Percentiles rank a stretch among this genome's conserved stretches.
Conservation (phyloP, 1,140 invertebrate genomes). For the Druon quercuslanigerum region DNA sequence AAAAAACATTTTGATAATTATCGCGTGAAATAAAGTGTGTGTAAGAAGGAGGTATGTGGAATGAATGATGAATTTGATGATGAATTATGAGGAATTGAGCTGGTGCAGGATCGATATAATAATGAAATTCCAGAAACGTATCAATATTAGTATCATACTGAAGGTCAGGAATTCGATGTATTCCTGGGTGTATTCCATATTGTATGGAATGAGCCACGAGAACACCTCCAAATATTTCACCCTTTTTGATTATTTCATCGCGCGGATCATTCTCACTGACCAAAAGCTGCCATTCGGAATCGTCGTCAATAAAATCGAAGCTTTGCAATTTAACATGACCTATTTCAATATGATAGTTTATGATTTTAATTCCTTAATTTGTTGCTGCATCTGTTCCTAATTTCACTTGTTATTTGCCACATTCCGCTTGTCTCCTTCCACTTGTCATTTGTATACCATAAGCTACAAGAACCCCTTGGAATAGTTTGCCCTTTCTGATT, state of each 20-base stretch:
- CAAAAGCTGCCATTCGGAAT: background rate
- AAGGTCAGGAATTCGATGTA: background rate
- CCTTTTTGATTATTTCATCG: background rate
- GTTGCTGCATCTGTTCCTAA: too few relatives aligned
- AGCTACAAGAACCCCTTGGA: background rate
- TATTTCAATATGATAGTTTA: background rate
- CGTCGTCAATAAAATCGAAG: background rate
- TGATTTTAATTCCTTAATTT: background rate
- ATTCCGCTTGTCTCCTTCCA: too few relatives aligned
- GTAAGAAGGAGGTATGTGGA: background rate
- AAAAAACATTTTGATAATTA: too few relatives aligned
- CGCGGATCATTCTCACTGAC: background rate
- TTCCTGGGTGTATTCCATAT: background rate
- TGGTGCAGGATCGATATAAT: slow-evolving; percentile 5
- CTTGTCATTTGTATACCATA: background rate
- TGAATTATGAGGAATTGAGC: slow-evolving; percentile 7
- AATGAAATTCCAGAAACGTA: slow-evolving; percentile 26
- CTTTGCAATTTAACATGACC: background rate
- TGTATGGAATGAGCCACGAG: background rate
- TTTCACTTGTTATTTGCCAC: too few relatives aligned
- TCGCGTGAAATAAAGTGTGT: background rate
- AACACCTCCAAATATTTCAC: background rate
- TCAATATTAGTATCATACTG: slow-evolving; percentile 11
- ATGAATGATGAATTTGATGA: background rate
- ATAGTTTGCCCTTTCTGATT: background rate